Evolutionary conservation across 2,113 vertebrate genomes (phyloP), one percentile per base, ranked within the genome.

Genomic region (Neofelis nebulosa): DNA sequence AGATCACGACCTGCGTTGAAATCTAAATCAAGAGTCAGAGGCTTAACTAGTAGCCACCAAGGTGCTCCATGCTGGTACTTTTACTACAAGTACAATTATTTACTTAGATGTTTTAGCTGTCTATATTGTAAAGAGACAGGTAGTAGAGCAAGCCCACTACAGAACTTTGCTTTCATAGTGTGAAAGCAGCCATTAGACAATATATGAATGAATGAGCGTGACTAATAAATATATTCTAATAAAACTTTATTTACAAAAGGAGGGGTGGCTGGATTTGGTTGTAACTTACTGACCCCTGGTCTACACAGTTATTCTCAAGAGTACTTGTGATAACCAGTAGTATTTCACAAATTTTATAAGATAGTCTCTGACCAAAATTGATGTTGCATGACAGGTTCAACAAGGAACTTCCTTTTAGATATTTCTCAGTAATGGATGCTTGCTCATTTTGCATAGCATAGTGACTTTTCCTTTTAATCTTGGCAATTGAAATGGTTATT

Each of bases 401-500:
- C 29, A 2, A 65, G 45, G 21, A 93, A 91, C 50, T 96, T 85
- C 5, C 18, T 95, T 94, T 80, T 85, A 92, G 66, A 38, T 94
- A 57, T 65, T 95, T 93, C 36, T 95, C 19, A 7, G 1, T 79
- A 45, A 71, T 84, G 91, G 88, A 61, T 84, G 21, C n/a, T 63
- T 97, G 90, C 10, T 91, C 33, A 57, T 95, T 95, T 93, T 81
- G 13, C 27, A 57, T 50, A 74, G 55, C 45, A 65, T 91, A 82
- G n/a, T 65, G 48, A 81, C 76, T 97, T 96, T 95, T 84, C 38
- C 33, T 91, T 82, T 92, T 80, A 95, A 63, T 84, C 19, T 71
- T 81, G 31, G n/a, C 55, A 86, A 14, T 95, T 71, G 18, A 96
- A 84, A 88, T 88, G 27, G 36, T 91, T 95, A 87, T 90, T 97